Percentiles rank a stretch among this genome's conserved stretches.
phyloP scores from a whole-genome alignment of 37 sponge, comb jelly and placozoan genomes.

The Spongilla lacustris region DNA sequence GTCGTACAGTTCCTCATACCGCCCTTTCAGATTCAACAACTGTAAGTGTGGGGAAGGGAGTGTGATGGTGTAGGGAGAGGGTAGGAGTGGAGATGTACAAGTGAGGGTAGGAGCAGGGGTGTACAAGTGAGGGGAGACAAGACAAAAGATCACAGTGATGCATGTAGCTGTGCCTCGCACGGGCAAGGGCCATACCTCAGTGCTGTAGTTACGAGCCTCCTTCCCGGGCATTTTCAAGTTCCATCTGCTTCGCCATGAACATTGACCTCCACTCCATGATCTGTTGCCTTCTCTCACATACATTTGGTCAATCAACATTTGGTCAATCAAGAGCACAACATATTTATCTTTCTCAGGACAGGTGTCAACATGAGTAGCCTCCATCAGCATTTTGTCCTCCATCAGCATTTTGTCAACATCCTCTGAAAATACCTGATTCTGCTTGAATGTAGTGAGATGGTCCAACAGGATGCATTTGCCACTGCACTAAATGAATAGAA shows the following conservation, averaged over 20 bases:
- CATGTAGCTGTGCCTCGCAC: not conserved
- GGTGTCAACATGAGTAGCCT: too few species aligned
- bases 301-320: too few species aligned
- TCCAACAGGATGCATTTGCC: too few species aligned
- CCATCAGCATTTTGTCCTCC: too few species aligned
- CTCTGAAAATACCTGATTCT: too few species aligned
- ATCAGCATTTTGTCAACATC: too few species aligned
- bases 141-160: not conserved
- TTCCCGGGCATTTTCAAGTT: conserved; percentile 77
- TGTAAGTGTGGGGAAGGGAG: not conserved
- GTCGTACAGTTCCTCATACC: conserved; percentile 70
- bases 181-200: conserved; percentile 67
- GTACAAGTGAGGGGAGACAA: not conserved
- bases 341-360: too few species aligned
- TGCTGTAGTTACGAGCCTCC: conserved; percentile 72
- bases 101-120: not conserved
- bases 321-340: too few species aligned
- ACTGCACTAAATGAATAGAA: not conserved
- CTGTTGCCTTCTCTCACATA: too few species aligned
- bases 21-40: conserved; percentile 79
- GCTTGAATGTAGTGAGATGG: too few species aligned
- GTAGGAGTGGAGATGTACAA: not conserved
- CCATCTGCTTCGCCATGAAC: conserved; percentile 69
- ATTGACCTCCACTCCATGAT: conserved; percentile 91
- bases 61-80: not conserved